Percentiles rank a stretch among this genome's conserved stretches.
These are phyloP conservation scores for Semicossyphus pulcher DNA, from an alignment of 2,113 vertebrate genomes.

Conservation along the genomic window DNA sequence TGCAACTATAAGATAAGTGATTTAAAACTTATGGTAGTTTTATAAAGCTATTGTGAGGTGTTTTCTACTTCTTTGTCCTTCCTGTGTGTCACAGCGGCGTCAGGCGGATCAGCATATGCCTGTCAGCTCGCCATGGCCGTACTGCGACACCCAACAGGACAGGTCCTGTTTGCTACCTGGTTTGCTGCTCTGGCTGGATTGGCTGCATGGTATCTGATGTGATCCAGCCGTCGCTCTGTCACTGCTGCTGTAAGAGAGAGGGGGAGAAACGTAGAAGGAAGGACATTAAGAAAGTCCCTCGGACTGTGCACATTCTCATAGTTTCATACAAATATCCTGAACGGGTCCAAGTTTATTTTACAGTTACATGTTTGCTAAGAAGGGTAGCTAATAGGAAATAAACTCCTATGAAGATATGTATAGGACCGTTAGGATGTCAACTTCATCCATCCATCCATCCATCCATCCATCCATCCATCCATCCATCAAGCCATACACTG, in stretches of 20 bases:
- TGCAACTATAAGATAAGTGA: not conserved
- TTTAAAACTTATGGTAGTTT: not conserved
- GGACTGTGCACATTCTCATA: conserved; percentile 9
- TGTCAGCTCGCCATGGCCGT: conserved; percentile 76
- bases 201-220: conserved; percentile 93
- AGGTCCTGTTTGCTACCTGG: conserved; percentile 87
- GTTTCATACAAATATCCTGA: conserved; percentile 18
- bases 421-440: conserved; percentile 10
- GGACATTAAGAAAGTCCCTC: conserved; percentile 21
- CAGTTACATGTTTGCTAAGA: conserved; percentile 4
- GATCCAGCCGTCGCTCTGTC: conserved; percentile 58
- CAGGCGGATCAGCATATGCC: conserved; percentile 81
- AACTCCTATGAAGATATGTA: not conserved
- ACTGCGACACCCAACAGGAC: conserved; percentile 86
- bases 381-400: not conserved
- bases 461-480: conserved; percentile 21
- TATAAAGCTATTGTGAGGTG: not conserved
- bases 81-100: conserved; percentile 74
- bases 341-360: conserved; percentile 21
- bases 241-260: conserved; percentile 34
- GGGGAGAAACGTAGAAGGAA: not conserved
- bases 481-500: not conserved
- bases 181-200: conserved; percentile 86
- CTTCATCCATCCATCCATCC: not conserved
- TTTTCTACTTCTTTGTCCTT: not conserved